Evolutionary conservation across 2,888 invertebrate species (phyloP).

Genomic region (Lottia scabra): DNA sequence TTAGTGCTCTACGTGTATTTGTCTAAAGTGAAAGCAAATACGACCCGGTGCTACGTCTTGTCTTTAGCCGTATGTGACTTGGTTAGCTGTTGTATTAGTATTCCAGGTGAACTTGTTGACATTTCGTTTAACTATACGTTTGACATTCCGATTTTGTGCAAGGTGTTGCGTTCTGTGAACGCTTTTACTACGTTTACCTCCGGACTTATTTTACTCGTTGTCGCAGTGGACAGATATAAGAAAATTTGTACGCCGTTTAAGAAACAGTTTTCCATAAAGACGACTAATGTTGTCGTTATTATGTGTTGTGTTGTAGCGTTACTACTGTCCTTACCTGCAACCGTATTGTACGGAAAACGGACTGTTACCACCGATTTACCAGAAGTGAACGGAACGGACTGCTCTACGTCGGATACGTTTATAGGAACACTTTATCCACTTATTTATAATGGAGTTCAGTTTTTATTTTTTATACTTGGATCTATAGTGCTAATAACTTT

Average conservation of each 20-base stretch:
- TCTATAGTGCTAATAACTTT: constrained; percentile 12
- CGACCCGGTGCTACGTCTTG: constrained; percentile 20
- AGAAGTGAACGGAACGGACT: constrained; percentile 40
- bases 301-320: constrained; percentile 8
- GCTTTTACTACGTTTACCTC: constrained; percentile 36
- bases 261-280: constrained; percentile 13
- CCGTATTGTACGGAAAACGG: constrained; percentile 19
- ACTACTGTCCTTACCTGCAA: constrained; percentile 23
- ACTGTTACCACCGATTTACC: constrained; percentile 6
- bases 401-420: constrained; percentile 41
- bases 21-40: constrained; percentile 14
- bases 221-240: constrained; percentile 35
- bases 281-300: constrained; percentile 19
- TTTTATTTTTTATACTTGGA: constrained; percentile 18
- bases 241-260: constrained; percentile 22
- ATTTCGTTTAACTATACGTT: constrained; percentile 17
- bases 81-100: constrained; percentile 15
- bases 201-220: constrained; percentile 33
- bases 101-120: constrained; percentile 25
- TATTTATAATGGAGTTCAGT: constrained; percentile 29
- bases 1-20: constrained; percentile 17
- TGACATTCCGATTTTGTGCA: constrained; percentile 14
- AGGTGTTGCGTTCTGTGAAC: constrained; percentile 30
- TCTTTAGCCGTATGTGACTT: constrained; percentile 16
- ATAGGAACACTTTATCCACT: constrained; percentile 34